phyloP scores from a whole-genome alignment of 2,113 vertebrate genomes.

The Butorides virescens region DNA sequence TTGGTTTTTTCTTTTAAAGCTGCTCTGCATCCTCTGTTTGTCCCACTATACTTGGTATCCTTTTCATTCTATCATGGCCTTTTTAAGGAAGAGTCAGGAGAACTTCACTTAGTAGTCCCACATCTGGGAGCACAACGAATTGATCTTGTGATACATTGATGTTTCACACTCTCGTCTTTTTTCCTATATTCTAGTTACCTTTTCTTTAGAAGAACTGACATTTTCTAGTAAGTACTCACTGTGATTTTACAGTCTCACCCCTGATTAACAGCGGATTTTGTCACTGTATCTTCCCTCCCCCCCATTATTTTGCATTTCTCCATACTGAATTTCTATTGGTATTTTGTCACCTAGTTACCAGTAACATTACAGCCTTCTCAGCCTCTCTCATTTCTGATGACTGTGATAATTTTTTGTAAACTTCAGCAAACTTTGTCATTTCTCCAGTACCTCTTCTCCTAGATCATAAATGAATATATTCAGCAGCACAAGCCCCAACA shows the following conservation, averaged over 20 bases:
- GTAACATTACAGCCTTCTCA: not conserved
- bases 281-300: not conserved
- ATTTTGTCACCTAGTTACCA: not conserved
- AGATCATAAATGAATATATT: not conserved
- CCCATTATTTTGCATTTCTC: not conserved
- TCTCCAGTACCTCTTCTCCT: not conserved
- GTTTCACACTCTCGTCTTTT: not conserved
- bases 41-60: not conserved
- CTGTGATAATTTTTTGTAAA: not conserved
- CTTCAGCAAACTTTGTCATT: not conserved
- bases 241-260: not conserved
- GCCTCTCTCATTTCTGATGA: not conserved
- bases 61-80: not conserved
- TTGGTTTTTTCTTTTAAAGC: not conserved
- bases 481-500: not conserved
- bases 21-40: not conserved
- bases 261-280: not conserved
- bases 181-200: not conserved
- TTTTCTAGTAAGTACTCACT: not conserved
- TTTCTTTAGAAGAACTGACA: not conserved
- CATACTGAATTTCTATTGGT: not conserved
- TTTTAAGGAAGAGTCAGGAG: not conserved
- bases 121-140: not conserved
- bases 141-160: not conserved
- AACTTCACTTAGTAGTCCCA: not conserved